Conservation (phyloP, 2,113 vertebrate species). For the Microtus montanus region DNA sequence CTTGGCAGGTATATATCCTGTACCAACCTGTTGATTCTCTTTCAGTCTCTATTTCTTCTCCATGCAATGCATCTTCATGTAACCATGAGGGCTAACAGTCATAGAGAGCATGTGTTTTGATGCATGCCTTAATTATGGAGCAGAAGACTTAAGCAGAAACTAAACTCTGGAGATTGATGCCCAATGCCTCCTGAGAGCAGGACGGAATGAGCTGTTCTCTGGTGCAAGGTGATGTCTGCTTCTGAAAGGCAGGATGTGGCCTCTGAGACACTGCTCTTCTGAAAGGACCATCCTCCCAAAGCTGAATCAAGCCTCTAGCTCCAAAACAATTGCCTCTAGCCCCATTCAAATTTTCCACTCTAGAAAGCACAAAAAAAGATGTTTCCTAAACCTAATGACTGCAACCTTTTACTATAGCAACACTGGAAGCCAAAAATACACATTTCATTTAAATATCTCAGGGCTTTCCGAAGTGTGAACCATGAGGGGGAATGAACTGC, state of each 20-base stretch:
- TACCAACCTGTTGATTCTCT: neutral
- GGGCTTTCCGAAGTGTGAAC: neutral
- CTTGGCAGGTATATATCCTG: neutral
- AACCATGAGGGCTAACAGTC: neutral
- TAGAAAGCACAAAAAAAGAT: constrained; percentile 51
- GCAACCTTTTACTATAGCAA: neutral
- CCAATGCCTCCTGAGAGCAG: neutral
- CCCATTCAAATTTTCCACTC: neutral
- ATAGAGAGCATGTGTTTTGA: neutral
- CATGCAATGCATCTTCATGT: neutral
- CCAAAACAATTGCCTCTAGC: neutral
- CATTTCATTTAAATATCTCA: neutral
- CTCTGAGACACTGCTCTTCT: constrained; percentile 37
- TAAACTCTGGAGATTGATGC: neutral
- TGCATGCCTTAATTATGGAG: neutral
- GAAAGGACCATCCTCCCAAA: neutral
- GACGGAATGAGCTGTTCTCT: neutral
- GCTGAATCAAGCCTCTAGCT: neutral
- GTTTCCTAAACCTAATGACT: neutral
- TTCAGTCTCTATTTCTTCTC: neutral
- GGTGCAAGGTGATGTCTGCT: constrained; percentile 13
- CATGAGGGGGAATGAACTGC: neutral
- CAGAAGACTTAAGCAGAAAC: neutral
- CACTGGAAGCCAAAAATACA: neutral
- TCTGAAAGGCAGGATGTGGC: constrained; percentile 64